Evolutionary conservation across 2,113 vertebrate genomes (phyloP).

Genomic region (Poicephalus meyeri): DNA sequence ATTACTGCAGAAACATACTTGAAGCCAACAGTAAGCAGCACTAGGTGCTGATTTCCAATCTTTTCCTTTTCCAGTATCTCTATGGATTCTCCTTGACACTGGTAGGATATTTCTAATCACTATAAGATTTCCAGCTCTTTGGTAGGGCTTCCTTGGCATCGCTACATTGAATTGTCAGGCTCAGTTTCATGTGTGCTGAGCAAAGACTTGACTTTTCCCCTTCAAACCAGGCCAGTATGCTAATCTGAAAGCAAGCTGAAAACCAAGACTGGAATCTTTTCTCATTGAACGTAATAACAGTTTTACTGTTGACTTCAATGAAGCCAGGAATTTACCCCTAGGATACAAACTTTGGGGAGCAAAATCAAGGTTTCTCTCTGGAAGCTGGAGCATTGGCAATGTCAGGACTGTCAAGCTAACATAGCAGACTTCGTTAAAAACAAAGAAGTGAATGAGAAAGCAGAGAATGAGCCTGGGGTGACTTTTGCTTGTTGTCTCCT

Average conservation of each 20-base stretch:
- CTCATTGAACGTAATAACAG: neutral
- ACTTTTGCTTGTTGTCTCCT: neutral
- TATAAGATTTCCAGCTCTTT: neutral
- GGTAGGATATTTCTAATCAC: neutral
- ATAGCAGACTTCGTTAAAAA: neutral
- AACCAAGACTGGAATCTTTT: neutral
- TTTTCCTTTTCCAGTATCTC: neutral
- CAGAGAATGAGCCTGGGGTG: neutral
- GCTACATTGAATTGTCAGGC: neutral
- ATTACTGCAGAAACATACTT: neutral
- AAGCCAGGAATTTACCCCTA: neutral
- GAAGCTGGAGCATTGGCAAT: neutral
- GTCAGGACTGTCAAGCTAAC: neutral
- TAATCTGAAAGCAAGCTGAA: neutral
- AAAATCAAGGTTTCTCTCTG: neutral
- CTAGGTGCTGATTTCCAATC: neutral
- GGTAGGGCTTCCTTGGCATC: neutral
- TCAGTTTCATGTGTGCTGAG: neutral
- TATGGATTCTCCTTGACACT: neutral
- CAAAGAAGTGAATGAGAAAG: neutral
- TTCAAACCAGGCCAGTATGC: neutral
- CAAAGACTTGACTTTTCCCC: neutral
- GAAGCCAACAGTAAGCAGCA: neutral
- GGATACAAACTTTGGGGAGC: neutral
- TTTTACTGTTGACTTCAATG: neutral